Evolutionary conservation across 2,888 invertebrate genomes (phyloP).

Genomic region (Dryomyza anilis): DNA sequence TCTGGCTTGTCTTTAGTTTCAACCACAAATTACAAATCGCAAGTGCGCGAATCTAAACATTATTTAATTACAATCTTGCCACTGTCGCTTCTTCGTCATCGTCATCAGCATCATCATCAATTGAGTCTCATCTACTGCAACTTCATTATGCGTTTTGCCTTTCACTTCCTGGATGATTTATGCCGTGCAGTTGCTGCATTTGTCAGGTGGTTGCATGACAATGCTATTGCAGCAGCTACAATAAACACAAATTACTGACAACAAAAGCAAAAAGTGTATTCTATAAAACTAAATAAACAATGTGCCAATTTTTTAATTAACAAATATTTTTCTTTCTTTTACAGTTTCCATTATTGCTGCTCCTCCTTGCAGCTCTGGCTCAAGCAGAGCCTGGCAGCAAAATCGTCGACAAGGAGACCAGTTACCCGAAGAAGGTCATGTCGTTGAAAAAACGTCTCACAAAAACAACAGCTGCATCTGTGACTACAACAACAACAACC

Average conservation of each 20-base stretch:
- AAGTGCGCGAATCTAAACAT: not conserved
- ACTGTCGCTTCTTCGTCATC: not conserved
- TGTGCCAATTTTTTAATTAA: not conserved
- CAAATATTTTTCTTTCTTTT: not conserved
- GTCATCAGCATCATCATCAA: not conserved
- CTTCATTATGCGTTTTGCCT: not conserved
- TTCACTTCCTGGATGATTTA: slow-evolving; percentile 16
- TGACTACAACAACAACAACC: not conserved
- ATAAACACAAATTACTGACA: not conserved
- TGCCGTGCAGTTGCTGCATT: slow-evolving; percentile 5
- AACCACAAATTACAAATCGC: not conserved
- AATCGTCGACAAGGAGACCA: not conserved
- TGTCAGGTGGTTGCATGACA: not conserved
- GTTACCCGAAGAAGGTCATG: slow-evolving; percentile 56
- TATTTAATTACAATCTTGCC: not conserved
- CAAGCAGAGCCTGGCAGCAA: slow-evolving; percentile 28
- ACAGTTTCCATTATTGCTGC: slow-evolving; percentile 38
- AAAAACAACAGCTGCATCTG: slow-evolving; percentile 42
- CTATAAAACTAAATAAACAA: too few relatives aligned
- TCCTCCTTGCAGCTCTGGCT: slow-evolving; percentile 35
- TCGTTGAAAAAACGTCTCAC: slow-evolving; percentile 51
- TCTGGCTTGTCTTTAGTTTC: not conserved
- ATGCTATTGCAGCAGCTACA: not conserved
- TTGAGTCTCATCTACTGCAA: not conserved
- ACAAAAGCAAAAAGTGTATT: not conserved